Conservation (phyloP, 2,888 invertebrate genomes). For the Zhuqinia jingwanae region DNA sequence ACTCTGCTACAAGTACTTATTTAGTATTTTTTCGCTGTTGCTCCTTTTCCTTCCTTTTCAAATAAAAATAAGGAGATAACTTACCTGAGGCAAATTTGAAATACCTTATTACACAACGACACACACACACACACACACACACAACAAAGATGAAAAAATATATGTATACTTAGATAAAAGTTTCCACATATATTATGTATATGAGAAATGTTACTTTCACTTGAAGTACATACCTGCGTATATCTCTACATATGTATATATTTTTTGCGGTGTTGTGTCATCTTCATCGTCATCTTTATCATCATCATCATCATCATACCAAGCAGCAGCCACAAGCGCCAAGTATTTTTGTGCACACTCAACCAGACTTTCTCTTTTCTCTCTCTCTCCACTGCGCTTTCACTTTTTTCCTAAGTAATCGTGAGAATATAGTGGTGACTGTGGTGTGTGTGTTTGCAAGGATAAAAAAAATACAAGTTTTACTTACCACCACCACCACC, state of each 20-base stretch:
- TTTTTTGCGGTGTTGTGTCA: neutral
- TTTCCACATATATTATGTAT: neutral
- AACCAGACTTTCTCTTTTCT: too few relatives aligned
- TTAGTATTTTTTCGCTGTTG: too few relatives aligned
- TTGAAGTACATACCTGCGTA: too few relatives aligned
- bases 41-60: neutral
- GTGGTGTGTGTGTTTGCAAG: too few relatives aligned
- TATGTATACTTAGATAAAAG: neutral
- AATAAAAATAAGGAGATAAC: neutral
- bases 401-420: too few relatives aligned
- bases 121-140: neutral
- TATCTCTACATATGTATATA: neutral
- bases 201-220: neutral
- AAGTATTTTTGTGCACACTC: too few relatives aligned
- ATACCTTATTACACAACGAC: neutral
- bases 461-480: too few relatives aligned
- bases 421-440: too few relatives aligned
- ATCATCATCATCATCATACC: slow-evolving; percentile 3
- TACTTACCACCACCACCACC: too few relatives aligned
- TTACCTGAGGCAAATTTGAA: slow-evolving; percentile 39
- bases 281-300: neutral
- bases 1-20: neutral
- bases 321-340: slow-evolving; percentile 31
- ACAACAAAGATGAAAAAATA: too few relatives aligned
- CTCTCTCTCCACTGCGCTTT: too few relatives aligned